phyloP scores from a whole-genome alignment of 92 coral and sea anemone genomes.

The Umimayanthus kanabou region DNA sequence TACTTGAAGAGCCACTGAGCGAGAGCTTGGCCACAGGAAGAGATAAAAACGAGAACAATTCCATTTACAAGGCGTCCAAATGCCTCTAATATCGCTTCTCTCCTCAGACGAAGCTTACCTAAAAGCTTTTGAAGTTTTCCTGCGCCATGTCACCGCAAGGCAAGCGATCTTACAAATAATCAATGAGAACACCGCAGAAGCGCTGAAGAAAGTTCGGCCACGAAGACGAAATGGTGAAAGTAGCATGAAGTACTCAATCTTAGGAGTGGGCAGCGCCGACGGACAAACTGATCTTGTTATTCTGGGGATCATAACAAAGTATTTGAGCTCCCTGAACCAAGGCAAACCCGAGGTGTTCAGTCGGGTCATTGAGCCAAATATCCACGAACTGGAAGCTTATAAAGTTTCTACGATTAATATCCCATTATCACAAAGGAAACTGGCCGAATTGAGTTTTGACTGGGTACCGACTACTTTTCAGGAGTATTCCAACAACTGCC shows the following conservation, averaged over 20 bases:
- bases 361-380: conserved; percentile 50
- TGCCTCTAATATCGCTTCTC: conserved; percentile 41
- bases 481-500: conserved; percentile 47
- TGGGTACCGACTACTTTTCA: conserved; percentile 55
- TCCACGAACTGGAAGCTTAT: conserved; percentile 48
- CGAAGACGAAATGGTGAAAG: conserved; percentile 37
- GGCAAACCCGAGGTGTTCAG: conserved; percentile 49
- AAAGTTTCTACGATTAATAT: conserved; percentile 37
- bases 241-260: conserved; percentile 44
- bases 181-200: conserved; percentile 40
- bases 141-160: conserved; percentile 46
- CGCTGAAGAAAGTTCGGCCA: background rate
- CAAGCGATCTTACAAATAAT: conserved; percentile 40
- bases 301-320: conserved; percentile 56
- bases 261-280: conserved; percentile 61
- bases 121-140: conserved; percentile 40
- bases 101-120: conserved; percentile 40
- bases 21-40: background rate
- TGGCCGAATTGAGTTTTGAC: conserved; percentile 52
- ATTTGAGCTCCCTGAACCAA: conserved; percentile 45
- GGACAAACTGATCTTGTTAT: conserved; percentile 53
- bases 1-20: background rate
- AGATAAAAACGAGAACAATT: background rate
- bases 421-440: conserved; percentile 47
- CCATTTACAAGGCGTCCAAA: conserved; percentile 1